A percentile compares a stretch with the other conserved stretches of the same genome.
Conservation (phyloP, 1,140 invertebrate species). For the Drosophila subpulchrella region DNA sequence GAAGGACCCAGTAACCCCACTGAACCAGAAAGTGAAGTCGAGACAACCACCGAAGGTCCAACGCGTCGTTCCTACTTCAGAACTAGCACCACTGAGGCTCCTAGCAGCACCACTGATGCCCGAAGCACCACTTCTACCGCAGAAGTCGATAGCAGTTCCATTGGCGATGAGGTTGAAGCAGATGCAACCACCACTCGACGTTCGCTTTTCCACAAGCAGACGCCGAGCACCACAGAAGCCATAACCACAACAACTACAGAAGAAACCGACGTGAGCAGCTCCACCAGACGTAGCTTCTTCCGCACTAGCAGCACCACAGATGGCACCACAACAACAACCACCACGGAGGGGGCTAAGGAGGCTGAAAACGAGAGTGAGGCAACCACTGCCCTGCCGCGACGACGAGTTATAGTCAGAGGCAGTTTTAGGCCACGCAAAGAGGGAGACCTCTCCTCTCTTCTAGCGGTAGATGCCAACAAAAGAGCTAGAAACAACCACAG, state of each 20-base stretch:
- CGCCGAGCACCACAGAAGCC: slow-evolving; percentile 11
- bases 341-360: not conserved
- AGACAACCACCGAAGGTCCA: not conserved
- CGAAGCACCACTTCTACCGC: not conserved
- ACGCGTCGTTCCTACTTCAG: slow-evolving; percentile 10
- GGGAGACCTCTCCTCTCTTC: slow-evolving; percentile 65
- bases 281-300: slow-evolving; percentile 19
- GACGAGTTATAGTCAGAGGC: slow-evolving; percentile 54
- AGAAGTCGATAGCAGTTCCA: slow-evolving; percentile 5
- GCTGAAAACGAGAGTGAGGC: slow-evolving; percentile 3
- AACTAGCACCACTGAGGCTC: not conserved
- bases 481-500: slow-evolving; percentile 12
- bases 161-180: not conserved
- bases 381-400: slow-evolving; percentile 28
- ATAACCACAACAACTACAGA: slow-evolving; percentile 10
- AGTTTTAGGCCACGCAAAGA: slow-evolving; percentile 62
- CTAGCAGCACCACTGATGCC: slow-evolving; percentile 4
- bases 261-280: slow-evolving; percentile 11
- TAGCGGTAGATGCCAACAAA: slow-evolving; percentile 65
- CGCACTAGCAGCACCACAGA: slow-evolving; percentile 39
- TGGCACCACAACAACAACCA: slow-evolving; percentile 4
- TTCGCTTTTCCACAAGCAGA: slow-evolving; percentile 14
- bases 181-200: slow-evolving; percentile 16
- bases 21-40: not conserved
- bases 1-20: not conserved